phyloP scores from a whole-genome alignment of 1,140 invertebrate genomes.

The Drosophila parabipectinata region DNA sequence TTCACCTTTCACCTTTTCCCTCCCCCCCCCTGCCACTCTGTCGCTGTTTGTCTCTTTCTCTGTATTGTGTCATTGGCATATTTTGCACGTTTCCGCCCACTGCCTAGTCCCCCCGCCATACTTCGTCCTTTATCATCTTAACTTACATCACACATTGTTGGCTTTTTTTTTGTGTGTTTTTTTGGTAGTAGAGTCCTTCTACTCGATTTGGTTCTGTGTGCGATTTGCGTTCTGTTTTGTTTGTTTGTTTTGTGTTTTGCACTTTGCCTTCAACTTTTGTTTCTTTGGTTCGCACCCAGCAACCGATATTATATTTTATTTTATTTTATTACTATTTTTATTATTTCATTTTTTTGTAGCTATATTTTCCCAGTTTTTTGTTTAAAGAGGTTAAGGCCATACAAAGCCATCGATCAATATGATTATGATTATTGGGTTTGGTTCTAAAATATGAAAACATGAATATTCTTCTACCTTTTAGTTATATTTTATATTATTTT shows the following conservation, averaged over 20 bases:
- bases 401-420: background rate
- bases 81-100: slow-evolving; percentile 47
- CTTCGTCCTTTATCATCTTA: background rate
- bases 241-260: slow-evolving; percentile 54
- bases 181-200: slow-evolving; percentile 6
- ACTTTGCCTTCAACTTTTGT: slow-evolving; percentile 39
- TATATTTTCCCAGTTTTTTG: slow-evolving; percentile 11
- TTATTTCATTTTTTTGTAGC: slow-evolving; percentile 23
- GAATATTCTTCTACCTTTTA: background rate
- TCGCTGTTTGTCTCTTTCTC: background rate
- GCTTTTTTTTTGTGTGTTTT: slow-evolving; percentile 10
- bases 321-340: slow-evolving; percentile 26
- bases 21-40: no score
- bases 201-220: slow-evolving; percentile 38
- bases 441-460: background rate
- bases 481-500: no score
- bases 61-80: slow-evolving; percentile 60
- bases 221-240: slow-evolving; percentile 39
- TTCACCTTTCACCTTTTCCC: slow-evolving; percentile 15
- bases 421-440: background rate
- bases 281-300: slow-evolving; percentile 51
- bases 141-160: slow-evolving; percentile 21
- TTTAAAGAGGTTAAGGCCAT: background rate
- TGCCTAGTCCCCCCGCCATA: background rate
- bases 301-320: slow-evolving; percentile 13